phyloP scores from a whole-genome alignment of 2,888 invertebrate species.

The Adelognathus sp. region DNA sequence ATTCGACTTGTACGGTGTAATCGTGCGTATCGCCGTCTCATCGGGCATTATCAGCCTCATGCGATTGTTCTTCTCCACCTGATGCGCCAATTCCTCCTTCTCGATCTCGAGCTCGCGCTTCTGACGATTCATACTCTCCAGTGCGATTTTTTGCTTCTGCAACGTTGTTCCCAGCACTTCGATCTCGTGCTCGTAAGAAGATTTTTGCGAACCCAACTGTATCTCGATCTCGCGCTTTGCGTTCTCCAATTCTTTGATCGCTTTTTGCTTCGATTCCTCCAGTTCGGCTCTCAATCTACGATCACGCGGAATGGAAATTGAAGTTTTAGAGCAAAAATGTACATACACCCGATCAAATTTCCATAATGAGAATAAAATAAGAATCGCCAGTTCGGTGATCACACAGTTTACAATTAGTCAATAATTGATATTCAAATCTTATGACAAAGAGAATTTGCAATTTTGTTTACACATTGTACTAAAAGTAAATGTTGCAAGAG shows the following conservation, averaged over 20 bases:
- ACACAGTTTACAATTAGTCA: too few relatives aligned
- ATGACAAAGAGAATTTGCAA: too few relatives aligned
- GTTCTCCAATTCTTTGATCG: conserved; percentile 77
- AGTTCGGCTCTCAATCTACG: conserved; percentile 76
- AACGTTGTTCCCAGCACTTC: conserved; percentile 74
- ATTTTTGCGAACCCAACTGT: conserved; percentile 76
- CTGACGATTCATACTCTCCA: conserved; percentile 75
- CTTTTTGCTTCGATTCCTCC: conserved; percentile 78
- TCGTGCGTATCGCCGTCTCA: conserved; percentile 72
- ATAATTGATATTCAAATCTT: too few relatives aligned
- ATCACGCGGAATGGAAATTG: not conserved
- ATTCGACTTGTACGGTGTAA: conserved; percentile 82
- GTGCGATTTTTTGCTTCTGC: conserved; percentile 76
- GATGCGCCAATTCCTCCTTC: conserved; percentile 77
- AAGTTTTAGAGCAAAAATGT: too few relatives aligned
- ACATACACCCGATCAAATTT: too few relatives aligned
- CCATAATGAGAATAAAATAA: too few relatives aligned
- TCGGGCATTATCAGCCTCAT: conserved; percentile 81
- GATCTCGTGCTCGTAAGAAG: conserved; percentile 77
- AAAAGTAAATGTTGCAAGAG: too few relatives aligned
- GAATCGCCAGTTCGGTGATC: too few relatives aligned
- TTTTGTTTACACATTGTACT: too few relatives aligned
- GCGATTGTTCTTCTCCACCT: conserved; percentile 81
- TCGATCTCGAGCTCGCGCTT: conserved; percentile 76
- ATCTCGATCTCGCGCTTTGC: conserved; percentile 76